Conservation (phyloP, 2,797 vertebrate genomes). For the Chrosomus eos region DNA sequence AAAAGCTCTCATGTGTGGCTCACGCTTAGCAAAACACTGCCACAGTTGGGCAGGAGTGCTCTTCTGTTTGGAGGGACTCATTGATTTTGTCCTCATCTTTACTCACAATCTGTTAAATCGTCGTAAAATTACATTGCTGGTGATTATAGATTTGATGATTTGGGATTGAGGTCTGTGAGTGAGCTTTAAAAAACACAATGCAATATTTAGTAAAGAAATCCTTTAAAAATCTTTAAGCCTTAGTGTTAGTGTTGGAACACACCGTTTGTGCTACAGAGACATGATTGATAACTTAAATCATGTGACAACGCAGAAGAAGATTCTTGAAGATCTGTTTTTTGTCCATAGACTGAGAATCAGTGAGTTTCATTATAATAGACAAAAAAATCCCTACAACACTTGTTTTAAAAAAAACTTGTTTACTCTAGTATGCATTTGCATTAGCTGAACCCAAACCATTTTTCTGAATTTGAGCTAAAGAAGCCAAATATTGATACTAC, state of each 20-base stretch:
- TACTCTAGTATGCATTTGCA: background rate
- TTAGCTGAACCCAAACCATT: background rate
- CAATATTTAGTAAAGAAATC: background rate
- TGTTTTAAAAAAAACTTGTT: too few species aligned
- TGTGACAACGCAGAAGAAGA: background rate
- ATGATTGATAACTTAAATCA: background rate
- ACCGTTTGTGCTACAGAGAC: background rate
- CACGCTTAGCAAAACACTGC: slow-evolving; percentile 58
- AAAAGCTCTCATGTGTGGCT: slow-evolving; percentile 77
- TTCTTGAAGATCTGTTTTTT: background rate
- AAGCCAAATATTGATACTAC: background rate
- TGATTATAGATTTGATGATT: slow-evolving; percentile 55
- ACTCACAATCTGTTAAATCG: slow-evolving; percentile 52
- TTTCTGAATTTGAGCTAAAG: background rate
- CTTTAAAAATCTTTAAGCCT: background rate
- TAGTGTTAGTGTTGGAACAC: background rate
- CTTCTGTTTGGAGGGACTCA: slow-evolving; percentile 48
- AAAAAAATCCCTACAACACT: too few species aligned
- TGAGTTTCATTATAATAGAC: background rate
- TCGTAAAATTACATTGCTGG: slow-evolving; percentile 60
- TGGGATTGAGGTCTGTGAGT: slow-evolving; percentile 27
- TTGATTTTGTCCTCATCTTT: slow-evolving; percentile 57
- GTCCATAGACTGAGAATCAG: background rate
- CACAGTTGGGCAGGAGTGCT: slow-evolving; percentile 55
- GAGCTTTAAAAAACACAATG: slow-evolving; percentile 6